Percentiles rank a stretch among this genome's conserved stretches.
Conservation (phyloP, 2,888 invertebrate species). For the Bembecia ichneumoniformis region DNA sequence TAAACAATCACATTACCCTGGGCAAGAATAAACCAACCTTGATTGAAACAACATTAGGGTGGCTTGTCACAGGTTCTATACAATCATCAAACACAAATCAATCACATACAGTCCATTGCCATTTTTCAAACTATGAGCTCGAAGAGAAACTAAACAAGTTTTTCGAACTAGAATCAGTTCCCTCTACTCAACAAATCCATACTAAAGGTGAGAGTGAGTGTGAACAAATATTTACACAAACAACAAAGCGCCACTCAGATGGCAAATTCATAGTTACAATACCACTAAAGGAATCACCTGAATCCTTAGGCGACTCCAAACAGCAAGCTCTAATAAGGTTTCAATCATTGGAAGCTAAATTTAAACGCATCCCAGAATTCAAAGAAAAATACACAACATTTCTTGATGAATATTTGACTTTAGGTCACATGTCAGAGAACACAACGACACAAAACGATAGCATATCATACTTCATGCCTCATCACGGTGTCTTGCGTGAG, state of each 20-base stretch:
- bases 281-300: slow-evolving; percentile 12
- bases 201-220: slow-evolving; percentile 10
- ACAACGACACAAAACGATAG: background rate
- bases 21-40: no score
- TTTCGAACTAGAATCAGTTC: slow-evolving; percentile 2
- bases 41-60: no score
- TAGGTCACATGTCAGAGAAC: slow-evolving; percentile 15
- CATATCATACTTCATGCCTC: slow-evolving; percentile 9
- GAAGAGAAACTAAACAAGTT: slow-evolving; percentile 1
- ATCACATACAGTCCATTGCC: no score
- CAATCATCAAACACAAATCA: no score
- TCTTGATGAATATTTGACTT: slow-evolving; percentile 14
- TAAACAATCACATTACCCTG: no score
- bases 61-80: slow-evolving; percentile 6
- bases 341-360: slow-evolving; percentile 10
- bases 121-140: no score
- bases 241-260: slow-evolving; percentile 14
- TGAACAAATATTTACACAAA: slow-evolving; percentile 17
- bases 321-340: slow-evolving; percentile 14
- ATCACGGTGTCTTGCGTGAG: slow-evolving; percentile 14
- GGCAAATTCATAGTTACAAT: slow-evolving; percentile 18
- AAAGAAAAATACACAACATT: background rate
- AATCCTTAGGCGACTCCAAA: slow-evolving; percentile 13
- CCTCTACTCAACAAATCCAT: background rate
- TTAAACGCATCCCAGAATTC: background rate